Percentiles rank a stretch among this genome's conserved stretches.
Evolutionary conservation across 2,797 vertebrate species (phyloP).

Genomic region (Sarcoramphus papa): DNA sequence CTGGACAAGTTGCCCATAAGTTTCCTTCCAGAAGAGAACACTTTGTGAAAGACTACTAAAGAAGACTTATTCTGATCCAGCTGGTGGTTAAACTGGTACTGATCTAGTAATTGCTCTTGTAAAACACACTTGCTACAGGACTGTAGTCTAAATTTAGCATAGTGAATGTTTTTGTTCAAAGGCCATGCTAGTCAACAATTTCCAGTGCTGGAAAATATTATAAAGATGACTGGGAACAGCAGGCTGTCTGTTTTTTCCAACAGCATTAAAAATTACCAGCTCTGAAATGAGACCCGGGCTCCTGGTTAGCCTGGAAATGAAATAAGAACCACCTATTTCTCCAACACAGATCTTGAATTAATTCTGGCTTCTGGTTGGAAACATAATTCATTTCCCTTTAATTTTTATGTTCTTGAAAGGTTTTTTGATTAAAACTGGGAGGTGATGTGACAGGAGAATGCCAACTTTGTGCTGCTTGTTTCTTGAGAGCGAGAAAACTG

Average conservation of each 20-base stretch:
- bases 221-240: constrained; percentile 45
- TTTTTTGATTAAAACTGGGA: neutral
- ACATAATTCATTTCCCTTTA: constrained; percentile 7
- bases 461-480: neutral
- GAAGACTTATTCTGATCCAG: neutral
- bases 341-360: constrained; percentile 35
- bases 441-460: neutral
- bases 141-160: constrained; percentile 48
- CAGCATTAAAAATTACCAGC: constrained; percentile 62
- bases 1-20: neutral
- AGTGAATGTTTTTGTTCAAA: constrained; percentile 55
- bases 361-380: constrained; percentile 58
- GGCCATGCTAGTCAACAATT: constrained; percentile 49
- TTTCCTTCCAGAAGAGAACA: neutral
- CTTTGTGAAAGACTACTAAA: neutral
- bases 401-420: neutral
- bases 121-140: constrained; percentile 20
- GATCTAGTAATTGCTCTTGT: constrained; percentile 8
- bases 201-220: constrained; percentile 66
- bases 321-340: constrained; percentile 42
- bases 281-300: constrained; percentile 53
- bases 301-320: constrained; percentile 42
- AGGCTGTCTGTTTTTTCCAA: constrained; percentile 56
- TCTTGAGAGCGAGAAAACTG: neutral
- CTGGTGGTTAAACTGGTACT: neutral